Base-by-base conservation (phyloP, 2,797 vertebrate species). In the Diglossa cyanea region DNA sequence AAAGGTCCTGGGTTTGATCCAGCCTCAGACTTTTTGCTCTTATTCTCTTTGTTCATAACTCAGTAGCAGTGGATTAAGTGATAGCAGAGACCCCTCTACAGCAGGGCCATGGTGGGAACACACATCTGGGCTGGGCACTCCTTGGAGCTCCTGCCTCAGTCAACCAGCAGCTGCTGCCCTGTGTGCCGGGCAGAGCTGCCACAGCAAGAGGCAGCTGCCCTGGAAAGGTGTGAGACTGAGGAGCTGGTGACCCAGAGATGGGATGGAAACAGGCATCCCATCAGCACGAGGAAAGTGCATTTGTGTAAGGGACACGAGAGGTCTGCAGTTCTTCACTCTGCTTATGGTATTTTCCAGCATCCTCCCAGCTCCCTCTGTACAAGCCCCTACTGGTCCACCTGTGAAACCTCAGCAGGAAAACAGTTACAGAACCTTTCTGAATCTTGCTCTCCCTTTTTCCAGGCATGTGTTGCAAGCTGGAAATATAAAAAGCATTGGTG, bases 231-330 rank as follows among this genome's bases (percentile, higher is more conserved):
- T 4, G 62, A 77, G 33, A 17, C 25, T 40, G 42, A 75, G 51
- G 6, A 89, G 33, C 42, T 74, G 5, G 28, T 45, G 54, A 47
- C 21, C 31, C 33, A 67, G 19, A 48, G 50, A 2, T 40, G 26
- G 30, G 21, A 63, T 21, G 24, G 57, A 89, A 84, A 85, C 0
- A 2, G 13, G 6, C 18, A 17, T 35, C 33, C 12, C 40, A n/a
- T 20, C 55, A 55, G 67, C 21, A 67, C 0, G 0, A 83, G 45
- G 31, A 62, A 76, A 86, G 58, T 23, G 13, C 11, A 14, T 70
- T 77, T 67, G 4, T 48, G 18, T 39, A 14, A 53, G 35, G 50
- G 23, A 17, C 2, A 5, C 0, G 0, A 5, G 35, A 58, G 7
- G 17, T 37, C 28, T 37, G 35, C 48, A 51, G 28, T 31, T 84